These are phyloP conservation scores for Rallus limicola DNA, from an alignment of 2,113 vertebrate genomes.

Conservation along the genomic window DNA sequence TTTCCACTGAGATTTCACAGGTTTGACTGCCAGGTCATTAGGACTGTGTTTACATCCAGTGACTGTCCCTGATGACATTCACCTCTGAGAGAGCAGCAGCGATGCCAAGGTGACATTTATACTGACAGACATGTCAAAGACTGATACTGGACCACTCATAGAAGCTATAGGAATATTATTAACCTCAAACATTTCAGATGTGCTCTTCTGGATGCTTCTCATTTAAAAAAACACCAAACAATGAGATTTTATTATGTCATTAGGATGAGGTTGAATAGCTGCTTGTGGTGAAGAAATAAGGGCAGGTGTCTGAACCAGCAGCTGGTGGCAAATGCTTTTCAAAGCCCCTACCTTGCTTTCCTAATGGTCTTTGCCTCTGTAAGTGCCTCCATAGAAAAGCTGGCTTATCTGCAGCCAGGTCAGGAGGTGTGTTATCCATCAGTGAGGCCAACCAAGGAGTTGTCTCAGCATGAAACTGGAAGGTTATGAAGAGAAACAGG, in stretches of 20 bases:
- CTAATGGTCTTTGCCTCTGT: not conserved
- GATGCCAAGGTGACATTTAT: not conserved
- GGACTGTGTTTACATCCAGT: accelerated
- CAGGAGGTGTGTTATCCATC: not conserved
- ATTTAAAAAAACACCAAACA: too few species aligned
- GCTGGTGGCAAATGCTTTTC: not conserved
- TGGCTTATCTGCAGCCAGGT: not conserved
- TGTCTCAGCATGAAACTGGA: not conserved
- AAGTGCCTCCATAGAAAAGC: too few species aligned
- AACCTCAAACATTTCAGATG: not conserved
- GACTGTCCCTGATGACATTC: too few species aligned
- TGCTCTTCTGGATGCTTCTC: not conserved
- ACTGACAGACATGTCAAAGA: not conserved
- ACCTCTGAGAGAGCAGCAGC: accelerated
- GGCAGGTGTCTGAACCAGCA: not conserved
- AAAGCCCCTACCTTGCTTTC: accelerated
- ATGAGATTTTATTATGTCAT: not conserved
- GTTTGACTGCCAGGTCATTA: not conserved
- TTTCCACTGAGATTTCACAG: not conserved
- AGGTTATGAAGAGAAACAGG: not conserved
- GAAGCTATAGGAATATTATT: not conserved
- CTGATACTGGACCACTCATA: not conserved
- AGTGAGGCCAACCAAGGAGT: not conserved
- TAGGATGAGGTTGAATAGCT: not conserved
- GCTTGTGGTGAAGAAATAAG: not conserved